phyloP scores from a whole-genome alignment of 2,113 vertebrate species.

The Lagenorhynchus albirostris region DNA sequence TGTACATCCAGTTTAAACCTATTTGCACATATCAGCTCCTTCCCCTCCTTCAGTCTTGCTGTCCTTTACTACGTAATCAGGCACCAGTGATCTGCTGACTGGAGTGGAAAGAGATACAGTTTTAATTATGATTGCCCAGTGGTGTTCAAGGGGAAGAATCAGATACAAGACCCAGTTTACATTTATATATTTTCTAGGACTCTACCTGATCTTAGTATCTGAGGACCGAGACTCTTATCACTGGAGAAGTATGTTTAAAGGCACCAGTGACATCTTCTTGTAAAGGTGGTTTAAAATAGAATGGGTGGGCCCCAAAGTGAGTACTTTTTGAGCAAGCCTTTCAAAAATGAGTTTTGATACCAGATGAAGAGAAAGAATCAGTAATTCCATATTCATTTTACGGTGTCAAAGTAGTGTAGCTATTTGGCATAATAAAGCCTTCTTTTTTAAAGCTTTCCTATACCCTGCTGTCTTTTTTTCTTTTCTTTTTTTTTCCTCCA shows the following conservation, averaged over 20 bases:
- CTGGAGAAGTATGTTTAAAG: constrained; percentile 36
- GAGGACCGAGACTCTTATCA: neutral
- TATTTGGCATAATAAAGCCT: constrained; percentile 51
- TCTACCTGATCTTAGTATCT: neutral
- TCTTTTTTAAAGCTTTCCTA: constrained; percentile 63
- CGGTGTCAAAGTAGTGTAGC: constrained; percentile 40
- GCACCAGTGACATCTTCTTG: neutral
- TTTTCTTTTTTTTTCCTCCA: neutral
- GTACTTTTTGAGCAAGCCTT: constrained; percentile 34
- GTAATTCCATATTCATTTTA: constrained; percentile 59
- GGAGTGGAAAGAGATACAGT: neutral
- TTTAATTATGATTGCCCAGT: neutral
- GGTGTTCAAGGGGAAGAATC: neutral
- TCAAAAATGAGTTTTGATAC: constrained; percentile 54
- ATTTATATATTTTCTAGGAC: neutral
- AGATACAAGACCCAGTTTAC: neutral
- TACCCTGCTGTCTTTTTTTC: constrained; percentile 64
- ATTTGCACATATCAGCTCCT: neutral
- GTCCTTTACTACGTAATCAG: neutral
- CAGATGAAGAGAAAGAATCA: constrained; percentile 55
- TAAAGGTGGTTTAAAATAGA: constrained; percentile 19
- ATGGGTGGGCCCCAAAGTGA: neutral
- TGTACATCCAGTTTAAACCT: neutral
- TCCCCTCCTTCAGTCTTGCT: neutral
- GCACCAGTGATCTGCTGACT: neutral